These are phyloP conservation scores for Prinia subflava DNA, from an alignment of 2,113 vertebrate genomes.

Conservation along the genomic window DNA sequence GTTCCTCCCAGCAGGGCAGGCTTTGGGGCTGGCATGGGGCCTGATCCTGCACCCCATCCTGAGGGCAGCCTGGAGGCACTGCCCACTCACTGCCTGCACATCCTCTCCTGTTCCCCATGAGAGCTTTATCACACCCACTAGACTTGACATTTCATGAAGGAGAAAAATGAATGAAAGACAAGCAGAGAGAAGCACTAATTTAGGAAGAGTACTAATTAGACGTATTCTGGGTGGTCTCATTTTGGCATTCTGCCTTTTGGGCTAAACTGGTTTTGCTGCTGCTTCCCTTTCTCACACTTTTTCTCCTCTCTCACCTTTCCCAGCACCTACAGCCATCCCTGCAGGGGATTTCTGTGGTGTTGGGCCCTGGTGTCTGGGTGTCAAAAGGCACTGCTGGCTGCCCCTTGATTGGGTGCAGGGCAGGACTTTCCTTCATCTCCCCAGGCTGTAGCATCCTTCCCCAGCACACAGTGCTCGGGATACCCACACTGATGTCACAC, in stretches of 20 bases:
- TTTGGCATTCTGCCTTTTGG: neutral
- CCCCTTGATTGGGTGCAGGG: neutral
- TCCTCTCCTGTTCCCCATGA: neutral
- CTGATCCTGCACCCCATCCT: neutral
- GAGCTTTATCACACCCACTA: neutral
- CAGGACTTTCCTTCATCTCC: neutral
- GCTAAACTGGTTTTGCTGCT: neutral
- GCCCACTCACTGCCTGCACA: neutral
- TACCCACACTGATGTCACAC: neutral
- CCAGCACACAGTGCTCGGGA: neutral
- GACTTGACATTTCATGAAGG: neutral
- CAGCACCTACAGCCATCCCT: neutral
- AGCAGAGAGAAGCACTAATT: neutral
- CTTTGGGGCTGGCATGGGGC: neutral
- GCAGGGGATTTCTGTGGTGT: neutral
- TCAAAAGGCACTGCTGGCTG: neutral
- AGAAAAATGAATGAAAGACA: neutral
- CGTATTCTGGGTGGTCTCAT: slow-evolving; percentile 8
- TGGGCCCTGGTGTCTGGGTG: neutral
- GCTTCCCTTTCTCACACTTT: neutral
- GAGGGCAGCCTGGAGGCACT: neutral
- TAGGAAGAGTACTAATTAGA: slow-evolving; percentile 44
- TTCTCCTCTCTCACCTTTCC: neutral
- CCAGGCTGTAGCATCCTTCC: neutral
- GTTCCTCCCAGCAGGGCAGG: neutral